Percentiles rank a stretch among this genome's conserved stretches.
Conservation (phyloP, 1,140 invertebrate species). For the Pseudomyrmex sp. region DNA sequence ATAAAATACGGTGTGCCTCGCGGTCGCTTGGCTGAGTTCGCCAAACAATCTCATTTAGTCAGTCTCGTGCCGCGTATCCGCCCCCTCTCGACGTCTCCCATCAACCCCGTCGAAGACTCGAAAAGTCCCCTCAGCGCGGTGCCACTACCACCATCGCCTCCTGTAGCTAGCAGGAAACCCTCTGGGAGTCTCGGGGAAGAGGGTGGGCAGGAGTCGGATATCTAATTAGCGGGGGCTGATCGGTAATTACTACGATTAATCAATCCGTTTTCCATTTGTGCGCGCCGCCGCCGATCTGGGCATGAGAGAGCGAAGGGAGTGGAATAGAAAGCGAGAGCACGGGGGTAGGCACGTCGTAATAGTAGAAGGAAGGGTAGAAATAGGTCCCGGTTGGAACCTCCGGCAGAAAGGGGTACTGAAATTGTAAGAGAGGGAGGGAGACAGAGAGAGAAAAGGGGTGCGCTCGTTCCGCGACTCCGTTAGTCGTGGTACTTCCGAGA, state of each 20-base stretch:
- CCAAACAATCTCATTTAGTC: slow-evolving; percentile 84
- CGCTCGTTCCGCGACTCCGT: slow-evolving; percentile 63
- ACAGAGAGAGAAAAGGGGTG: slow-evolving; percentile 60
- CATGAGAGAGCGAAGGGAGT: slow-evolving; percentile 8
- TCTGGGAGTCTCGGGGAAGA: slow-evolving; percentile 74
- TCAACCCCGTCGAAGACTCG: slow-evolving; percentile 53
- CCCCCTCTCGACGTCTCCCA: slow-evolving; percentile 65
- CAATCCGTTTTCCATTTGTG: slow-evolving; percentile 86
- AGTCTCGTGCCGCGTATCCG: slow-evolving; percentile 68
- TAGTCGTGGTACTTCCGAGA: slow-evolving; percentile 58
- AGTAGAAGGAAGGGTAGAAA: slow-evolving; percentile 50
- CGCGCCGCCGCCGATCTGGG: slow-evolving; percentile 59
- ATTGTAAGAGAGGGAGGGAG: slow-evolving; percentile 2
- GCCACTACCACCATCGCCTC: slow-evolving; percentile 66
- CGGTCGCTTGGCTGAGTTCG: slow-evolving; percentile 79
- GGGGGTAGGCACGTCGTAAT: slow-evolving; percentile 57
- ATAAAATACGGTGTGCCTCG: slow-evolving; percentile 3
- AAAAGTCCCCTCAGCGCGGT: slow-evolving; percentile 64
- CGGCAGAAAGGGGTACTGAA: slow-evolving; percentile 43
- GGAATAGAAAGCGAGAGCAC: slow-evolving; percentile 49
- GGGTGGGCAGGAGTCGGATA: slow-evolving; percentile 82
- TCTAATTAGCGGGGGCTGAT: slow-evolving; percentile 86
- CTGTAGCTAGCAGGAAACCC: slow-evolving; percentile 77
- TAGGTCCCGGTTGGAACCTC: slow-evolving; percentile 45
- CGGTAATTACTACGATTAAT: slow-evolving; percentile 86